Percentiles rank a stretch among this genome's conserved stretches.
These are phyloP conservation scores for Ochlodes sylvanus DNA, from an alignment of 2,888 invertebrate species.

Conservation along the genomic window DNA sequence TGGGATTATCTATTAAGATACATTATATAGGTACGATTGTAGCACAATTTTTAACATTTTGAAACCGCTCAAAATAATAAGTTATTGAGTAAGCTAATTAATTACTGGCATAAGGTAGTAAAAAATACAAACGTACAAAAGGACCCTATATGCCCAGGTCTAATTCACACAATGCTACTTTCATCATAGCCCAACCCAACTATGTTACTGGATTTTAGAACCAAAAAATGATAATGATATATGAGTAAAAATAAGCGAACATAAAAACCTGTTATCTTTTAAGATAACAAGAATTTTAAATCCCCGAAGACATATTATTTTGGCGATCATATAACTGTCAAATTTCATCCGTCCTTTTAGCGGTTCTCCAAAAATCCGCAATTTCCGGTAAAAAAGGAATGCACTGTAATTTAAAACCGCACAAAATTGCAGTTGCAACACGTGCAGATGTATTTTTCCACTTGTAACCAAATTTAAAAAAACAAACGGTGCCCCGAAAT, in stretches of 20 bases:
- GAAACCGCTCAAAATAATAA: not conserved
- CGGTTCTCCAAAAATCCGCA: conserved; percentile 67
- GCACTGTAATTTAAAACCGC: conserved; percentile 77
- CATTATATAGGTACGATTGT: not conserved
- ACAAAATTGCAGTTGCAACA: conserved; percentile 72
- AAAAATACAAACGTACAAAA: too few relatives aligned
- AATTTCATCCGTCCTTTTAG: conserved; percentile 57
- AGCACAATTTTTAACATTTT: not conserved
- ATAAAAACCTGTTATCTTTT: not conserved
- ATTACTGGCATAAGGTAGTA: too few relatives aligned
- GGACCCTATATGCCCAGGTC: too few relatives aligned
- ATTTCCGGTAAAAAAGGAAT: conserved; percentile 77
- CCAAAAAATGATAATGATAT: too few relatives aligned
- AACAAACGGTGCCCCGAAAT: conserved; percentile 47
- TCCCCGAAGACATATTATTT: conserved; percentile 37
- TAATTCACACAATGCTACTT: too few relatives aligned
- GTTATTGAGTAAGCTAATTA: too few relatives aligned
- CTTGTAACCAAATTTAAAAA: conserved; percentile 62
- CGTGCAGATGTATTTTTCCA: conserved; percentile 67
- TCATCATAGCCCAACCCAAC: too few relatives aligned
- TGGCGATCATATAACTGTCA: conserved; percentile 53
- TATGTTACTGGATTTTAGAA: too few relatives aligned
- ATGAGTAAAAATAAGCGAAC: not conserved
- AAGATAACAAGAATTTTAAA: conserved; percentile 16
- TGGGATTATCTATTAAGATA: not conserved